Percentiles rank a stretch among this genome's conserved stretches.
These are phyloP conservation scores for Mormyrops boulengeri DNA, from an alignment of 2,797 vertebrate genomes.

Conservation along the genomic window DNA sequence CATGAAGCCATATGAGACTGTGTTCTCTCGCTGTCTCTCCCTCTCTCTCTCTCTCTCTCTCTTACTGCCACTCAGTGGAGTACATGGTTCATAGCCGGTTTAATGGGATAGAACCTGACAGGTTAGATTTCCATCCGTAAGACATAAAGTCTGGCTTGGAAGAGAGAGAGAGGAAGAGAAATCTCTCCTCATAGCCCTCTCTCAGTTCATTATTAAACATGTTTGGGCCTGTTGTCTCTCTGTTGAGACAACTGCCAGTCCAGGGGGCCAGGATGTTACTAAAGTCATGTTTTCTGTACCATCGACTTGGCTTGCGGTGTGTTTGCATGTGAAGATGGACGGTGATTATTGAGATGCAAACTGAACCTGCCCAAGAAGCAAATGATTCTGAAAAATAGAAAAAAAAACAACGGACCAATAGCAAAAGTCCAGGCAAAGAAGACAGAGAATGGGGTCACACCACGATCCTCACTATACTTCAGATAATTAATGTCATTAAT, in stretches of 20 bases:
- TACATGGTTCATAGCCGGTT: conserved; percentile 65
- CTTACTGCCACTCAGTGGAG: conserved; percentile 51
- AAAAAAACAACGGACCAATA: background rate
- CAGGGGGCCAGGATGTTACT: conserved; percentile 56
- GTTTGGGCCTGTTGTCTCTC: conserved; percentile 55
- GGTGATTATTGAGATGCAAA: background rate
- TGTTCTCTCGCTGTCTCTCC: background rate
- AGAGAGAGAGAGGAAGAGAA: conserved; percentile 18
- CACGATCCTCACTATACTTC: background rate
- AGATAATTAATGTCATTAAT: background rate
- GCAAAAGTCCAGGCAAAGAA: background rate
- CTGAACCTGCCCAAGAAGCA: background rate
- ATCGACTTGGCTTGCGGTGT: conserved; percentile 52
- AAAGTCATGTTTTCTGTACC: conserved; percentile 51
- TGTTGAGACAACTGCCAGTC: conserved; percentile 58
- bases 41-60: background rate
- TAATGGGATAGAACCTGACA: conserved; percentile 78
- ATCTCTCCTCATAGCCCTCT: conserved; percentile 39
- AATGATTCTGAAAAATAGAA: background rate
- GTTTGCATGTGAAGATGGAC: conserved; percentile 10
- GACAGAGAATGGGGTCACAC: background rate
- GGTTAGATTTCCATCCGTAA: conserved; percentile 65
- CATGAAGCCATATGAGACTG: conserved; percentile 56
- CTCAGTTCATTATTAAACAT: conserved; percentile 55
- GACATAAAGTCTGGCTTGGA: conserved; percentile 54